A percentile compares a stretch with the other conserved stretches of the same genome.
phyloP scores from a whole-genome alignment of 2,797 vertebrate species.

The Tauraco hartlaubi region DNA sequence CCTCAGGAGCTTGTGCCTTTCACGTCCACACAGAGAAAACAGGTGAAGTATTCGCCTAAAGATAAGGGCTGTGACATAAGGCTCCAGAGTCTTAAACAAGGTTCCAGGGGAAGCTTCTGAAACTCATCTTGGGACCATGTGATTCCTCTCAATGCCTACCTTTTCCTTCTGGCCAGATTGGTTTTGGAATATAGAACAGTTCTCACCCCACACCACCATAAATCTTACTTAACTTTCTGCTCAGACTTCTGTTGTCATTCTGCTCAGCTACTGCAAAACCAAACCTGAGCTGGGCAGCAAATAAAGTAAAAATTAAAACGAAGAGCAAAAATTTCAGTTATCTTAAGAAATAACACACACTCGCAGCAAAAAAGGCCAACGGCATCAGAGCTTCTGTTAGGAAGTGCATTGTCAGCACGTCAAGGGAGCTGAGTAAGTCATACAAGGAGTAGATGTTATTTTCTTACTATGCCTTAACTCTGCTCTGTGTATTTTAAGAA shows the following conservation, averaged over 20 bases:
- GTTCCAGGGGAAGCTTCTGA: not conserved
- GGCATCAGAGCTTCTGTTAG: not conserved
- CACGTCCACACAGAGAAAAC: not conserved
- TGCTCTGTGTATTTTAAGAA: too few species aligned
- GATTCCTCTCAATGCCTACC: not conserved
- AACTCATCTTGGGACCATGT: accelerated
- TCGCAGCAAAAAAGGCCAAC: not conserved
- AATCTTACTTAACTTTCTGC: not conserved
- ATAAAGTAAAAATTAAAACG: not conserved
- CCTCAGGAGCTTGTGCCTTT: not conserved
- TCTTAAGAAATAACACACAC: not conserved
- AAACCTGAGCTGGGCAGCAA: not conserved
- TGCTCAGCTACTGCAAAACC: accelerated
- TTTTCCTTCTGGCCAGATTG: not conserved
- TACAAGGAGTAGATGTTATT: too few species aligned
- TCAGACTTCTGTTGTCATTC: not conserved
- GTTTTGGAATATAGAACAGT: not conserved
- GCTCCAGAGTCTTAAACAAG: not conserved
- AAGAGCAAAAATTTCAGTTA: not conserved
- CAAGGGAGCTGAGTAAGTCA: not conserved
- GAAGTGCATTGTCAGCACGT: not conserved
- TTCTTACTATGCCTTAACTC: too few species aligned
- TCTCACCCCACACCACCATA: accelerated
- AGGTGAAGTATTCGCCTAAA: not conserved
- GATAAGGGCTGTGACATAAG: not conserved